A percentile compares a stretch with the other conserved stretches of the same genome.
Conservation (phyloP, 2,797 vertebrate species). For the Tenualosa thibaudeaui region DNA sequence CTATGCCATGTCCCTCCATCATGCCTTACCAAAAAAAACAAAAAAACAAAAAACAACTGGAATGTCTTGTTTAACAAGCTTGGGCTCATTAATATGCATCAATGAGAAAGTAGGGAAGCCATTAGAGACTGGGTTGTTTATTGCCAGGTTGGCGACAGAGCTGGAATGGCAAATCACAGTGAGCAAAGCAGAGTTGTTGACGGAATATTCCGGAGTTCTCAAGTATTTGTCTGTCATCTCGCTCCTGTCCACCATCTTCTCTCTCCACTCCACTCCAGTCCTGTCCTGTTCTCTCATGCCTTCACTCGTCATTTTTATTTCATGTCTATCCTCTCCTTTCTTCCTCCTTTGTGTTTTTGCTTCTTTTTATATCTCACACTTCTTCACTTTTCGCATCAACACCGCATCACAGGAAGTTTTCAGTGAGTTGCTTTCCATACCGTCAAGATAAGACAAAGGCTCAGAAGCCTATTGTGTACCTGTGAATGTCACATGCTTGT, state of each 20-base stretch:
- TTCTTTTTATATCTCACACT: not conserved
- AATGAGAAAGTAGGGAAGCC: not conserved
- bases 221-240: slow-evolving; percentile 5
- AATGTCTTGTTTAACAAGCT: not conserved
- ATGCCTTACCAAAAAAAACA: not conserved
- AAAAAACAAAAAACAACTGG: not conserved
- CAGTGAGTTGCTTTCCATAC: not conserved
- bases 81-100: not conserved
- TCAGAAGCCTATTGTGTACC: not conserved
- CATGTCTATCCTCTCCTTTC: not conserved
- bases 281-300: not conserved
- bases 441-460: not conserved
- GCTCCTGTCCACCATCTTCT: not conserved
- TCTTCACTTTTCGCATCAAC: not conserved
- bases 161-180: not conserved
- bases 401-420: not conserved
- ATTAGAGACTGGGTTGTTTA: not conserved
- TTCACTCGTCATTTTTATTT: not conserved
- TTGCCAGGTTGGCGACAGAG: not conserved
- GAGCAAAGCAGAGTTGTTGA: not conserved
- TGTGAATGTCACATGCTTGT: not conserved
- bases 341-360: not conserved
- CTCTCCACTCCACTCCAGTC: slow-evolving; percentile 36
- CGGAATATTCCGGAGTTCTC: not conserved
- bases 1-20: not conserved